Base-by-base conservation (phyloP, 2,888 invertebrate species). In the Amaurobius ferox region DNA sequence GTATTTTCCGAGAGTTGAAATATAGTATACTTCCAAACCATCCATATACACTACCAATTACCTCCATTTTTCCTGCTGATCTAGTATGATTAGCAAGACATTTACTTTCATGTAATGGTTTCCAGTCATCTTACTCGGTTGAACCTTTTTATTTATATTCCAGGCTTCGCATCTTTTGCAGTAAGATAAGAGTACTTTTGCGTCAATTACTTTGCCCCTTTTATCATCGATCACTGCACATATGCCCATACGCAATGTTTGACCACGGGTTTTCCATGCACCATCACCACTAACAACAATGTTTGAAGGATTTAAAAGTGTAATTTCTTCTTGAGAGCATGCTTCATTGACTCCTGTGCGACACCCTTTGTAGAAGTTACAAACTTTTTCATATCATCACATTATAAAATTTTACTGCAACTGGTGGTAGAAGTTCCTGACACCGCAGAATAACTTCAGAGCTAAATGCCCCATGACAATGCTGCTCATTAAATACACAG, bases 41-140 rank as follows among this genome's bases (percentile, higher is more conserved):
- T n/a, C n/a, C n/a, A n/a, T n/a, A n/a, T n/a, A n/a, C n/a, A n/a
- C n/a, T n/a, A n/a, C 70, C 70, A 3, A 40, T 16, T 0, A 40
- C 70, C n/a, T 70, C 40, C 39, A 39, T 70, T 39, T 70, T 70
- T 6, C n/a, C 70, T 0, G 70, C 2, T 1, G 40, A 23, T 5
- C 70, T 23, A 0, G 19, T 40, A 11, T 70, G 70, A n/a, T 70
- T 70, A 0, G 1, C 40, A 16, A 39, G 23, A 19, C 70, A 40
- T n/a, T 28, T 13, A 9, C 32, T 35, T 67, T 67, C 23, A 13
- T 67, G 67, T 1, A 32, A 5, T 30, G 16, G 9, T 23, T n/a
- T 26, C 29, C 64, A 64, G 7, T 64, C 3, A 1, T 29, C 64
- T 26, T 64, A 64, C 28, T 64, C n/a, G n/a, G 1, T 0, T 16